These are phyloP conservation scores for Gephyroberyx darwinii DNA, from an alignment of 2,797 vertebrate species.

Conservation along the genomic window DNA sequence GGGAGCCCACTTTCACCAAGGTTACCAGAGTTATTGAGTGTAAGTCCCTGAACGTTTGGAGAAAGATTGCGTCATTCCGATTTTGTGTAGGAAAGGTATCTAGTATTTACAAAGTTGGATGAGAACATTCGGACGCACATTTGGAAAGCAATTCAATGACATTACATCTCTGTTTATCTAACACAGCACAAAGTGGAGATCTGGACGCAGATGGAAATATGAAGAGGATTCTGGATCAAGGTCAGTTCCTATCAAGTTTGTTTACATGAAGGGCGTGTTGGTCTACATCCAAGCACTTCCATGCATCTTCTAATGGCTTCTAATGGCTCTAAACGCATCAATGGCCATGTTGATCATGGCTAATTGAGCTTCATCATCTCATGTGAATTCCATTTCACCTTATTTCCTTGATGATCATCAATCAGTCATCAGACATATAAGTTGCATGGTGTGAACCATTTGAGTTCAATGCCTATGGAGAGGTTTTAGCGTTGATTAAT, in stretches of 20 bases:
- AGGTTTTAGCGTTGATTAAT: neutral
- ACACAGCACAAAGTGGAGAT: slow-evolving; percentile 65
- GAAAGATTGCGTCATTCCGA: neutral
- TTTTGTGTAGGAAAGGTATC: neutral
- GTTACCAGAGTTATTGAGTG: slow-evolving; percentile 74
- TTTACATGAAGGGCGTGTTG: neutral
- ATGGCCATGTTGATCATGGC: slow-evolving; percentile 2
- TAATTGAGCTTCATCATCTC: slow-evolving; percentile 17
- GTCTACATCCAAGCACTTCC: neutral
- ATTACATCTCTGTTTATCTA: slow-evolving; percentile 1
- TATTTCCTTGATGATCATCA: slow-evolving; percentile 26
- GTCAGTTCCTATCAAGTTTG: slow-evolving; percentile 75
- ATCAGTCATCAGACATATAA: slow-evolving; percentile 27
- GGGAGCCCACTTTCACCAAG: slow-evolving; percentile 78
- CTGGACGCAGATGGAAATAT: slow-evolving; percentile 76
- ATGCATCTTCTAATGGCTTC: slow-evolving; percentile 37
- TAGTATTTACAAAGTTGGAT: too few species aligned
- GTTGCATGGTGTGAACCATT: slow-evolving; percentile 52
- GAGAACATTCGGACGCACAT: neutral
- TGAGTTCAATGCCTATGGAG: neutral
- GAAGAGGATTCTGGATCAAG: slow-evolving; percentile 81
- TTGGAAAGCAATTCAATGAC: neutral
- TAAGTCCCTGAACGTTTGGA: slow-evolving; percentile 42
- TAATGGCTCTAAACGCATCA: slow-evolving; percentile 36
- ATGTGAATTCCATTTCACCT: slow-evolving; percentile 6